Conservation (phyloP, 2,888 invertebrate genomes). For the Hirtodrosophila confusa region DNA sequence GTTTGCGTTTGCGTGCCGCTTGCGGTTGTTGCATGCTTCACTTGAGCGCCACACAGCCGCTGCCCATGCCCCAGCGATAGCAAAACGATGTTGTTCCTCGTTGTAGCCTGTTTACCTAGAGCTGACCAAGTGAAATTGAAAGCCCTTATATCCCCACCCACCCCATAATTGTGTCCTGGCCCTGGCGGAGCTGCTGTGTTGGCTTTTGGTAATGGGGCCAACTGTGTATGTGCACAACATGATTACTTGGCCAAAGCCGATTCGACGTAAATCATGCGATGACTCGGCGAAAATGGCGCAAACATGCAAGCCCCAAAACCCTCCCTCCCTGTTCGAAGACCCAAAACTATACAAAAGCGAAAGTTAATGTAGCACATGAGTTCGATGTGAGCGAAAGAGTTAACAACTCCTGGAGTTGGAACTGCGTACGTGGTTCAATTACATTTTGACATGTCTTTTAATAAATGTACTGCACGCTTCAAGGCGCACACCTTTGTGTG, state of each 20-base stretch:
- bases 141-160: conserved; percentile 53
- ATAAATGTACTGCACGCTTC: conserved; percentile 60
- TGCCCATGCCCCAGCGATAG: neutral
- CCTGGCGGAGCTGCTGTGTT: conserved; percentile 15
- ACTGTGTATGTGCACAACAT: conserved; percentile 44
- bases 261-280: conserved; percentile 76
- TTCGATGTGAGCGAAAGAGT: conserved; percentile 49
- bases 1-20: conserved; percentile 66
- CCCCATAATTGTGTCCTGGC: conserved; percentile 66
- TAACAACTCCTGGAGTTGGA: conserved; percentile 32
- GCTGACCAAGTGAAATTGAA: conserved; percentile 75
- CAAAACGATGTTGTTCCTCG: neutral
- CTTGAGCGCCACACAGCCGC: conserved; percentile 52
- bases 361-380: conserved; percentile 72
- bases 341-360: conserved; percentile 39
- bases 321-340: conserved; percentile 1
- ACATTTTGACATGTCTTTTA: conserved; percentile 70
- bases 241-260: conserved; percentile 69
- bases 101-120: conserved; percentile 66
- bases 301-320: conserved; percentile 44
- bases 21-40: conserved; percentile 72
- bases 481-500: conserved; percentile 18
- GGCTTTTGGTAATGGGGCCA: conserved; percentile 49
- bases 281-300: conserved; percentile 67
- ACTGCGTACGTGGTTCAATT: conserved; percentile 70